These are phyloP conservation scores for Suricata suricatta DNA, from an alignment of 2,113 vertebrate species.

Conservation along the genomic window DNA sequence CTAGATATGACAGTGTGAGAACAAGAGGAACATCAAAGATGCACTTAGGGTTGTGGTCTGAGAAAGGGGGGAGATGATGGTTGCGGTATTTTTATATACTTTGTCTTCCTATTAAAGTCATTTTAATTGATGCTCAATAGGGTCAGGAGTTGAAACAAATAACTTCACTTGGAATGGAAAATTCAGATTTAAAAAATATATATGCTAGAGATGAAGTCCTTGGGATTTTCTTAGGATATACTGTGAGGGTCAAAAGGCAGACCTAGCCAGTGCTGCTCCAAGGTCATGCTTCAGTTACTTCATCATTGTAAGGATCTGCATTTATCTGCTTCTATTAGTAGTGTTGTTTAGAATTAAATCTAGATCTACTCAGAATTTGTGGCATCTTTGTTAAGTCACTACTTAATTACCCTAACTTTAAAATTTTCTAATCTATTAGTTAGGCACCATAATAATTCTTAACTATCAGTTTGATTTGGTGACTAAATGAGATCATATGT, in stretches of 20 bases:
- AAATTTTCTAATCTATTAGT: not conserved
- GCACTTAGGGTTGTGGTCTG: not conserved
- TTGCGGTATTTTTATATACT: not conserved
- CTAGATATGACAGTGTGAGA: not conserved
- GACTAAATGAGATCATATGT: not conserved
- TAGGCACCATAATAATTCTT: not conserved
- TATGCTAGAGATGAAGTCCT: not conserved
- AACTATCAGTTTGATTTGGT: not conserved
- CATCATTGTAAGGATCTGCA: not conserved
- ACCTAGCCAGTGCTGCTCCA: not conserved
- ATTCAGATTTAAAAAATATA: not conserved
- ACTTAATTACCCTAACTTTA: not conserved
- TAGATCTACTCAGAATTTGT: not conserved
- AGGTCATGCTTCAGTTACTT: not conserved
- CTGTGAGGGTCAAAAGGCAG: not conserved
- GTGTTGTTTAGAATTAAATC: not conserved
- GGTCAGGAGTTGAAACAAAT: not conserved
- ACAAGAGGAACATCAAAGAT: not conserved
- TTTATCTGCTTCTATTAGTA: not conserved
- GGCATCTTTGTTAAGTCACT: not conserved
- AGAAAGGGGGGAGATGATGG: not conserved
- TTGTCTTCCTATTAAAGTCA: not conserved
- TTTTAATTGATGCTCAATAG: not conserved
- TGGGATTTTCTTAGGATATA: conserved; percentile 8
- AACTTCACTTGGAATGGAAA: not conserved